phyloP scores from a whole-genome alignment of 2,797 vertebrate species.

The Crax fasciolata region DNA sequence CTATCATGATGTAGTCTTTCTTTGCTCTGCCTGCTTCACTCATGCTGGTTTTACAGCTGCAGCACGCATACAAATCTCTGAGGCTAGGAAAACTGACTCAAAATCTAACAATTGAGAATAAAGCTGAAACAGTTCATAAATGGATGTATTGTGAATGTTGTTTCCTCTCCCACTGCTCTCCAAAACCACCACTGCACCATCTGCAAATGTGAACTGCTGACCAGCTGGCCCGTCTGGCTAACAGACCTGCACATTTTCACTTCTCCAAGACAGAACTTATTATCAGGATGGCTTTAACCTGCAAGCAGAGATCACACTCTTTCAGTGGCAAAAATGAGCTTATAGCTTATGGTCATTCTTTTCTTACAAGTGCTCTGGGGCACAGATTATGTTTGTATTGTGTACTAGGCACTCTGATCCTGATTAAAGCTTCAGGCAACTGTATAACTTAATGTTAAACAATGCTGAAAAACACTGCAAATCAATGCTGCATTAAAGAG shows the following conservation, averaged over 20 bases:
- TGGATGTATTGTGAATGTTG: accelerated
- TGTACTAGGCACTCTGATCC: not conserved
- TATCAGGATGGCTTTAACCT: not conserved
- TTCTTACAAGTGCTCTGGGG: not conserved
- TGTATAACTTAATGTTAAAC: not conserved
- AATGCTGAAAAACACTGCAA: not conserved
- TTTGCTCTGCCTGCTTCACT: not conserved
- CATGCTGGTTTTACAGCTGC: not conserved
- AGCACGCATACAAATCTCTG: not conserved
- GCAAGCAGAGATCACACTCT: not conserved
- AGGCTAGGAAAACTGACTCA: not conserved
- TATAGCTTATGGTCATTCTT: not conserved
- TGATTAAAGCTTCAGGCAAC: not conserved
- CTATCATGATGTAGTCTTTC: accelerated
- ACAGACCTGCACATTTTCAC: not conserved
- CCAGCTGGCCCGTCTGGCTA: not conserved
- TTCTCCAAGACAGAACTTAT: not conserved
- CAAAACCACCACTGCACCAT: not conserved
- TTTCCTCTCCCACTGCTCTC: not conserved
- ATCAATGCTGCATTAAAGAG: not conserved
- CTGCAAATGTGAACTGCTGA: not conserved
- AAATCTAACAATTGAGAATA: not conserved
- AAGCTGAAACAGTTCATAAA: not conserved
- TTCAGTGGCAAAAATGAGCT: not conserved
- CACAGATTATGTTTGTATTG: not conserved